Evolutionary conservation across 2,888 invertebrate genomes (phyloP).

Genomic region (Scrobipalpa costella): DNA sequence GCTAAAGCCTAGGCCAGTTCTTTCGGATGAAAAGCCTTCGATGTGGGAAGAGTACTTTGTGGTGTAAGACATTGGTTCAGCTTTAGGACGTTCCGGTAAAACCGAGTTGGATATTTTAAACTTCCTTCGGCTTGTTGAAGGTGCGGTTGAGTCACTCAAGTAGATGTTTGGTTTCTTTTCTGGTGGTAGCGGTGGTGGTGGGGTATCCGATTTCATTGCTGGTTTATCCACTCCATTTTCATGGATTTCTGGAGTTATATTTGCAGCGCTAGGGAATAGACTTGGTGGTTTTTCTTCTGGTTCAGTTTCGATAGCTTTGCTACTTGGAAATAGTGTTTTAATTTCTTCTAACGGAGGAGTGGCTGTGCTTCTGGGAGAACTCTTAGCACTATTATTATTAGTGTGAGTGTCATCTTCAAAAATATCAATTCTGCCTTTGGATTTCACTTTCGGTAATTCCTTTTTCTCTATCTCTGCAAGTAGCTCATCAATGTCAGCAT

Average conservation of each 20-base stretch:
- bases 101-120: slow-evolving; percentile 72
- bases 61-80: slow-evolving; percentile 62
- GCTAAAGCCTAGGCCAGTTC: slow-evolving; percentile 74
- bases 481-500: slow-evolving; percentile 60
- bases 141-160: slow-evolving; percentile 52
- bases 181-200: slow-evolving; percentile 28
- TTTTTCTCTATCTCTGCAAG: slow-evolving; percentile 70
- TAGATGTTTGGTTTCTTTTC: slow-evolving; percentile 70
- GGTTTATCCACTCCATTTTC: slow-evolving; percentile 44
- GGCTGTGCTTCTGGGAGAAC: slow-evolving; percentile 49
- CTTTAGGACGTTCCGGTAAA: slow-evolving; percentile 58
- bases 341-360: slow-evolving; percentile 47
- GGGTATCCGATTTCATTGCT: slow-evolving; percentile 36
- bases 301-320: slow-evolving; percentile 45
- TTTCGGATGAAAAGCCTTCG: slow-evolving; percentile 70
- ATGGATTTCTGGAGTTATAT: slow-evolving; percentile 34
- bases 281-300: slow-evolving; percentile 35
- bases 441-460: slow-evolving; percentile 62
- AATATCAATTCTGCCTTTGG: slow-evolving; percentile 48
- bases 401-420: slow-evolving; percentile 46
- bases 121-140: slow-evolving; percentile 60
- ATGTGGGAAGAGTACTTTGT: slow-evolving; percentile 73
- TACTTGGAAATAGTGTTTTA: slow-evolving; percentile 41
- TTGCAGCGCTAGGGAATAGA: slow-evolving; percentile 47
- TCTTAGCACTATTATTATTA: slow-evolving; percentile 44